Conservation (phyloP, 1,140 invertebrate genomes). For the Sinella curviseta region DNA sequence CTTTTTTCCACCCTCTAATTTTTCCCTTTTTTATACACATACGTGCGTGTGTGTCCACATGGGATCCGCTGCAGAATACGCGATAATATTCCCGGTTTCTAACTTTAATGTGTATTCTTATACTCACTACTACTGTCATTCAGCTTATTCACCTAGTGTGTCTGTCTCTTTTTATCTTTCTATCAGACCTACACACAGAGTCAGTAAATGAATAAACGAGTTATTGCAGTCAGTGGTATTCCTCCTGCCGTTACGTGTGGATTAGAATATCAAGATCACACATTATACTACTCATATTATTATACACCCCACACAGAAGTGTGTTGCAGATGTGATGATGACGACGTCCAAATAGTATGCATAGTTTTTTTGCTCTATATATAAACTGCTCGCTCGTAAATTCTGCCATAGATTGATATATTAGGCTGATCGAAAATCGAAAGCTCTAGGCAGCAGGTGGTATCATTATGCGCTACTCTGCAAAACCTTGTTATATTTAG, state of each 20-base stretch:
- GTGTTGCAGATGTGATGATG: too few species aligned
- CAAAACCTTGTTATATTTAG: neutral
- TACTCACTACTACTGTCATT: neutral
- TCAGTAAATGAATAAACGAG: conserved; percentile 15
- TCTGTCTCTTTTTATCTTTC: neutral
- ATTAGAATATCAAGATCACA: neutral
- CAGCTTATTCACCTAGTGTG: neutral
- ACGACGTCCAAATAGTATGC: too few species aligned
- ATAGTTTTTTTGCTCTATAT: too few species aligned
- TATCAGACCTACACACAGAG: neutral
- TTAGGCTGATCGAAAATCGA: neutral
- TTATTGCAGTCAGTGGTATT: neutral
- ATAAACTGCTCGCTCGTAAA: neutral
- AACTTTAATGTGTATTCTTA: too few species aligned
- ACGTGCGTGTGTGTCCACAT: neutral
- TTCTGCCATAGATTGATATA: neutral
- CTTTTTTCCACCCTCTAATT: too few species aligned
- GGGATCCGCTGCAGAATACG: neutral
- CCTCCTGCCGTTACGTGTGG: neutral
- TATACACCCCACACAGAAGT: too few species aligned
- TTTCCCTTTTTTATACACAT: neutral
- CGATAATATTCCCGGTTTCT: too few species aligned
- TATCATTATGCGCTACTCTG: neutral
- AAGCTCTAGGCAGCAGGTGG: neutral
- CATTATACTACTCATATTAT: too few species aligned